These are phyloP conservation scores for Choristoneura rosaceana DNA, from an alignment of 2,888 invertebrate species.

Conservation along the genomic window DNA sequence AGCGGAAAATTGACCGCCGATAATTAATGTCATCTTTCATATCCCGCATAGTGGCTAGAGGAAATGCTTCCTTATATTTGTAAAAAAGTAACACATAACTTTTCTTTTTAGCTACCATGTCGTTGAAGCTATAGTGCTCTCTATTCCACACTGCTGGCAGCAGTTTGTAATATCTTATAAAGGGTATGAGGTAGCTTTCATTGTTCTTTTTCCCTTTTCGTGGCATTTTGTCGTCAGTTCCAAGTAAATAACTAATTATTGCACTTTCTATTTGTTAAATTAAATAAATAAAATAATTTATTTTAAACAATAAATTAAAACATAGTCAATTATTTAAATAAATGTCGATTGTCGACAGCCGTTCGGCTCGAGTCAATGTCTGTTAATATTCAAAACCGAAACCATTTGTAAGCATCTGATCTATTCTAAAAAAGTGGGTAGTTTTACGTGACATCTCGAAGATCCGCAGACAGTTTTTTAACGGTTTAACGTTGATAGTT, in stretches of 20 bases:
- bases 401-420: background rate
- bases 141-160: constrained; percentile 28
- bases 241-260: background rate
- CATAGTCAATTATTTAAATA: background rate
- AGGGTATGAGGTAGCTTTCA: background rate
- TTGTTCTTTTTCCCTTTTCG: background rate
- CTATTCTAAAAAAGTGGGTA: background rate
- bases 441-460: background rate
- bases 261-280: background rate
- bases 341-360: background rate
- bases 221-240: background rate
- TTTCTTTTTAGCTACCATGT: background rate
- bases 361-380: background rate
- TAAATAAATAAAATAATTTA: no score
- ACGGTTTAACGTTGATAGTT: background rate
- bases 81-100: constrained; percentile 10
- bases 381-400: background rate
- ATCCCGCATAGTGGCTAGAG: background rate
- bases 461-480: background rate
- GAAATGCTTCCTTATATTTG: constrained; percentile 19
- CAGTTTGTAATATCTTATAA: constrained; percentile 13
- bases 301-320: background rate
- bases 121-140: background rate
- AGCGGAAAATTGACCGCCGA: background rate
- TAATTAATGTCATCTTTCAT: constrained; percentile 18